phyloP scores from a whole-genome alignment of 2,113 vertebrate species.

The Saiga tatarica region DNA sequence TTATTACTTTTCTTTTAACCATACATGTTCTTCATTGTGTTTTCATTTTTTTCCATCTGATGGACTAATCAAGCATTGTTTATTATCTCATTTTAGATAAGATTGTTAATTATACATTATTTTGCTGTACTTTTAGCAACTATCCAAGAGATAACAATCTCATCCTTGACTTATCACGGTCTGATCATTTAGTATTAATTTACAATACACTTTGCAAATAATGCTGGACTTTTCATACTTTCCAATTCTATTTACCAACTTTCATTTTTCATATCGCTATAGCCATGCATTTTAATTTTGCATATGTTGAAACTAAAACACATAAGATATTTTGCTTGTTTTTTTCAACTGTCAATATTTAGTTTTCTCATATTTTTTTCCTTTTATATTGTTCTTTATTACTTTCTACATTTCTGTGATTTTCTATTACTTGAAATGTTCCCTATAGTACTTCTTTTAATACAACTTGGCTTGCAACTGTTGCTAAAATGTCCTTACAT shows the following conservation, averaged over 20 bases:
- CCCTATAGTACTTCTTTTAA: too few relatives aligned
- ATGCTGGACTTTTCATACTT: not conserved
- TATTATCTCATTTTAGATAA: not conserved
- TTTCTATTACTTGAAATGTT: not conserved
- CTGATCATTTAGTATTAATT: not conserved
- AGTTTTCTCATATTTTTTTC: not conserved
- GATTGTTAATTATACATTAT: not conserved
- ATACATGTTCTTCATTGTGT: not conserved
- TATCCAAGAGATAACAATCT: not conserved
- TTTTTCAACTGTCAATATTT: not conserved
- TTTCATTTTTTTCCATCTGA: not conserved
- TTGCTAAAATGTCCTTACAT: not conserved
- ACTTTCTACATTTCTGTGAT: not conserved
- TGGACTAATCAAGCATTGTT: not conserved
- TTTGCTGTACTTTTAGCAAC: not conserved
- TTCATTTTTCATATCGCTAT: not conserved
- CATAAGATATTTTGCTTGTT: not conserved
- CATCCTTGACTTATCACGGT: not conserved
- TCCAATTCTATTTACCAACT: not conserved
- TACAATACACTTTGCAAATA: not conserved
- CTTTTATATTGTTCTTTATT: not conserved
- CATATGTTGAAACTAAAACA: not conserved
- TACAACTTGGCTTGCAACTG: not conserved
- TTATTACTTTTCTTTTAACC: not conserved
- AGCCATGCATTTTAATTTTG: not conserved